phyloP scores from a whole-genome alignment of 2,797 vertebrate species.

The Ambastaia sidthimunki region DNA sequence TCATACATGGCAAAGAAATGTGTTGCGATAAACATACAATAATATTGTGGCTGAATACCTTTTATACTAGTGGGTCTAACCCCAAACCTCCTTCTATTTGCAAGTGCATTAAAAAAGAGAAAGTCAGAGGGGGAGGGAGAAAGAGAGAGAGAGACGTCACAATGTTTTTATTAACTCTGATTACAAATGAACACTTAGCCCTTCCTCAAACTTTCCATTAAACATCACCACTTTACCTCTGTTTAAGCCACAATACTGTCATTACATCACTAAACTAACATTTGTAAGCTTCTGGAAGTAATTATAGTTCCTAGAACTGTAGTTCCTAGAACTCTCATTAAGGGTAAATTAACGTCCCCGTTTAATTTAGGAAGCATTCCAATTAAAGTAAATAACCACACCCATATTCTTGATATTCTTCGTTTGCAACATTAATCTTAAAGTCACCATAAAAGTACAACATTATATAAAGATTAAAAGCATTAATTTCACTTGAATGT shows the following conservation, averaged over 20 bases:
- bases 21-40: neutral
- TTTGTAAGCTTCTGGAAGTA: constrained; percentile 38
- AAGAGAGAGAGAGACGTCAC: neutral
- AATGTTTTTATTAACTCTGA: constrained; percentile 31
- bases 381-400: constrained; percentile 65
- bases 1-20: neutral
- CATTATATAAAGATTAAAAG: neutral
- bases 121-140: neutral
- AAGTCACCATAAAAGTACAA: neutral
- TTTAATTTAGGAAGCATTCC: neutral
- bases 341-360: constrained; percentile 54
- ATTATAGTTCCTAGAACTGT: constrained; percentile 28
- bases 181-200: constrained; percentile 12
- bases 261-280: constrained; percentile 32
- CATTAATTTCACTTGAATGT: neutral
- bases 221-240: constrained; percentile 33
- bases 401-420: constrained; percentile 31
- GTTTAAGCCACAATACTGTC: constrained; percentile 5
- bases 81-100: neutral
- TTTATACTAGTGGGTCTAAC: neutral
- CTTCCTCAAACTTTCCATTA: constrained; percentile 39
- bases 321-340: constrained; percentile 52
- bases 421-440: constrained; percentile 12
- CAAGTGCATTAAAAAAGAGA: neutral
- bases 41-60: neutral